phyloP scores from a whole-genome alignment of 2,888 invertebrate genomes.

The Dermolepida albohirtum region DNA sequence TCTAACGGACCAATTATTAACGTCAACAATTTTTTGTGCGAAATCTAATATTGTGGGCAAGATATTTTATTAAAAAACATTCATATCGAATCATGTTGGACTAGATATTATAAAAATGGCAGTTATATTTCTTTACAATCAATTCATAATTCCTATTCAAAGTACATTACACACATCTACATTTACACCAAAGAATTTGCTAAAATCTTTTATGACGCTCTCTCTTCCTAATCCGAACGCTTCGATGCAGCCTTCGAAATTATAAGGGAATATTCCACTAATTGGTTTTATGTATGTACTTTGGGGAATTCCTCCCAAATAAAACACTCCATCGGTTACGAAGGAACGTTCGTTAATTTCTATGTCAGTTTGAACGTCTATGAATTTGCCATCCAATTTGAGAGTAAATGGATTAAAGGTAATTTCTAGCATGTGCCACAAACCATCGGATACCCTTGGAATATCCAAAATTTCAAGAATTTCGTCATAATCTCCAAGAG shows the following conservation, averaged over 20 bases:
- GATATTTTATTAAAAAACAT: constrained; percentile 25
- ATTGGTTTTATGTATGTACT: constrained; percentile 44
- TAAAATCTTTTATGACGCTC: constrained; percentile 67
- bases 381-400: constrained; percentile 59
- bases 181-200: constrained; percentile 70
- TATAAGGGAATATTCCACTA: constrained; percentile 57
- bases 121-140: constrained; percentile 20
- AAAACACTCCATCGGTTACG: constrained; percentile 61
- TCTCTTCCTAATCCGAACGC: constrained; percentile 63
- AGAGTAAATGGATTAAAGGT: constrained; percentile 63
- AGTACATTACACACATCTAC: constrained; percentile 68
- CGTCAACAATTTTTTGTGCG: constrained; percentile 33
- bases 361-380: constrained; percentile 55
- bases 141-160: constrained; percentile 17
- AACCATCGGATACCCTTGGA: constrained; percentile 76
- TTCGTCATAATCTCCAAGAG: constrained; percentile 57
- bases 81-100: constrained; percentile 19
- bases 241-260: constrained; percentile 66
- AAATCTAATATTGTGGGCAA: constrained; percentile 33
- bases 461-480: constrained; percentile 69
- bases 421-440: constrained; percentile 75
- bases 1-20: constrained; percentile 31
- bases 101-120: constrained; percentile 39
- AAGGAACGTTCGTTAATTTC: constrained; percentile 33
- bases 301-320: constrained; percentile 65